Conservation (phyloP, 64 coral and sea anemone genomes). For the Pachyseris speciosa region DNA sequence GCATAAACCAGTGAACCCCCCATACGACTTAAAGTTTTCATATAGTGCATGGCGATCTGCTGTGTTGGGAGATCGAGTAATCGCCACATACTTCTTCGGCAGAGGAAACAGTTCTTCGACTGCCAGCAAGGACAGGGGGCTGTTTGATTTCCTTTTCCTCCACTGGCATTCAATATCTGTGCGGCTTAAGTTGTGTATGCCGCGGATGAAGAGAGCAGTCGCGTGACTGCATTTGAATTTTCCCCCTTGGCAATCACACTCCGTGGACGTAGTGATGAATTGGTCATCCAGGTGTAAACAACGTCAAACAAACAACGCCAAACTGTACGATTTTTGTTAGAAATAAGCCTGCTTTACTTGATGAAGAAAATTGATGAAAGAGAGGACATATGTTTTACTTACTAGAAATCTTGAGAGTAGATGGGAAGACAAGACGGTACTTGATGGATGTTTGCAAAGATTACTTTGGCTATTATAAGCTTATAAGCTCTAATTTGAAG, state of each 20-base stretch:
- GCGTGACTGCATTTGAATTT: slow-evolving; percentile 1
- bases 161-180: slow-evolving; percentile 29
- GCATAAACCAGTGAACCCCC: slow-evolving; percentile 38
- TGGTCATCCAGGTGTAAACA: neutral
- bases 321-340: neutral
- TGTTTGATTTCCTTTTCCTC: slow-evolving; percentile 9
- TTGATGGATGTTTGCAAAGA: neutral
- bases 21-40: slow-evolving; percentile 10
- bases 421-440: neutral
- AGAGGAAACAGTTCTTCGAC: neutral
- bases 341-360: neutral
- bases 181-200: slow-evolving; percentile 16
- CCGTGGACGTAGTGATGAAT: neutral
- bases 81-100: neutral
- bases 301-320: neutral
- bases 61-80: neutral
- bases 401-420: neutral
- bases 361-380: neutral
- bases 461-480: neutral
- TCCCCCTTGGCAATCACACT: neutral
- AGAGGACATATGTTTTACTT: neutral
- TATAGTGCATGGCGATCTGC: slow-evolving; percentile 4
- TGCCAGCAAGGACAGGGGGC: neutral
- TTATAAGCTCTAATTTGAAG: neutral
- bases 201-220: neutral